Base-by-base conservation (phyloP, 2,888 invertebrate genomes). In the Volucella inanis region DNA sequence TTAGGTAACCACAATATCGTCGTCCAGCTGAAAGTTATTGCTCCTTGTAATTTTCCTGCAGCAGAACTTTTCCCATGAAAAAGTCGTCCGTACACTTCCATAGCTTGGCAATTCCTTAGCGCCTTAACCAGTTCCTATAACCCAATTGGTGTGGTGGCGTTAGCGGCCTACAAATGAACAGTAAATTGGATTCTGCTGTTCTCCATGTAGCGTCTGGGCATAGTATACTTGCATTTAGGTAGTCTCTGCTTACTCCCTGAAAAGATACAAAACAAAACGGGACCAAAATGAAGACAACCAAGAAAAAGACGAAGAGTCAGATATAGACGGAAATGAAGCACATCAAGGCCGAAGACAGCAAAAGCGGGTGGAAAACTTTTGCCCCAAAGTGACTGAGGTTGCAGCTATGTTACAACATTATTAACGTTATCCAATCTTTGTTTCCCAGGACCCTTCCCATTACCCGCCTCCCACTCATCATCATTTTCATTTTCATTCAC, bases 131-230 rank as follows among this genome's bases (percentile, higher is more conserved):
- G 31, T 31, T 31, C 6, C 31, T 6, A 3, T 6, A 61, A 71
- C 71, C 45, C 67, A 14, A 81, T 75, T 76, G 85, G 64, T 14
- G 14, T 45, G 65, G 61, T 59, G 45, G 61, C 49, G 71, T 81
- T 72, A 76, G 76, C 85, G 79, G 85, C 85, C 85, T 85, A 85
- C 71, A 81, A 85, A 85, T 85, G 76, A 57, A 52, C 57, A 77
- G 76, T 81, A 85, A 81, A 85, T 85, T 85, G 81, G 76, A 85
- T 85, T 85, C 67, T 59, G 67, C 45, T 85, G 85, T 85, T 70
- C 31, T 62, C 52, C 52, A 52, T 43, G n/a, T 31, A 31, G 22
- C 3, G 22, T 22, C 22, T 22, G 22, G 22, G 22, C 4, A 22
- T 22, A 22, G 6, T 31, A 6, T 31, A 31, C 31, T 31, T 6